Evolutionary conservation across 1,140 invertebrate species (phyloP), one percentile per base, ranked within the genome.

Genomic region (Schlechtendalia chinensis): DNA sequence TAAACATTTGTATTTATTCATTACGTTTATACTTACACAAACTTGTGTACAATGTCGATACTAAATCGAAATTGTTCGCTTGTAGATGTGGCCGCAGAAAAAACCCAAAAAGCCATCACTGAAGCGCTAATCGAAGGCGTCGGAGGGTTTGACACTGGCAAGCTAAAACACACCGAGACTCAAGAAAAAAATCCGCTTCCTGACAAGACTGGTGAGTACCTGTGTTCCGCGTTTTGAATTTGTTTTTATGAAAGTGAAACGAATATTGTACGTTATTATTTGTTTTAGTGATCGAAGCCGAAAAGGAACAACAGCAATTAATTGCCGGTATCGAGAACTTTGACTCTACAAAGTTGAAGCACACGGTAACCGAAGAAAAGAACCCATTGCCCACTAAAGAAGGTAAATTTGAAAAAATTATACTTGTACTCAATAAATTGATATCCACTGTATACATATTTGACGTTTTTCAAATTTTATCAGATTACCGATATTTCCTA

Each of bases 111-210:
- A 86, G 93, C 92, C 61, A 86, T 96, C 65, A 90, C 96, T 83
- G 91, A 92, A 84, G 93, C 92, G 63, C 86, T 96, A 61, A 90
- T 96, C 83, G 91, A 93, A 84, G 93, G 93, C 67, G 94, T 96
- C 83, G 93, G 94, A 85, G 89, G 89, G 81, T 96, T 96, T 85
- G 91, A 96, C 86, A 87, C 92, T 63, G 90, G 88, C 81, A 91
- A 92, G 85, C 87, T 98, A 86, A 97, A 97, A 87, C 96, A 95
- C 85, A 94, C 95, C 29, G 92, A 95, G 86, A 97, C 96, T 50
- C 89, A 94, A 84, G 95, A 97, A 86, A 98, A 98, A 86, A 96
- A 96, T 86, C 91, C 94, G 61, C 90, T 98, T 83, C 96, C 96
- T 63, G 94, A 95, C 85, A 96, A 96, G 91, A 93, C 96, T 89